Evolutionary conservation across 2,888 invertebrate species (phyloP).

Genomic region (Anthoptus insignis): DNA sequence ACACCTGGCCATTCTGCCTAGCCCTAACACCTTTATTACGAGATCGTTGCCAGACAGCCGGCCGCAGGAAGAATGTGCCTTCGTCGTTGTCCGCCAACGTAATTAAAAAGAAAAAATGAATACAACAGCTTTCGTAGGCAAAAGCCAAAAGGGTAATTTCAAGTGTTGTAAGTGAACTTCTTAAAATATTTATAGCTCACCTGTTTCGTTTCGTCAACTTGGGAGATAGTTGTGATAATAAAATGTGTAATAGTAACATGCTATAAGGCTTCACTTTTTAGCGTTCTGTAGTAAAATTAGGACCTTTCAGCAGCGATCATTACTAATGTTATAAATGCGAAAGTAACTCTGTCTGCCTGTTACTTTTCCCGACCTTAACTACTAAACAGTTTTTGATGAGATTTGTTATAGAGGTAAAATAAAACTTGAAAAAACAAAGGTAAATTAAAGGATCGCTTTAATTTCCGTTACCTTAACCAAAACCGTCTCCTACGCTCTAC

Average conservation of each 20-base stretch:
- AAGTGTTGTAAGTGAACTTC: slow-evolving; percentile 50
- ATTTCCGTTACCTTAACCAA: too few species aligned
- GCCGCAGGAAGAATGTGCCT: slow-evolving; percentile 59
- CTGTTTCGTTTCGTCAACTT: slow-evolving; percentile 44
- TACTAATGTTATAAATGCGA: too few species aligned
- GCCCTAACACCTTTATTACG: slow-evolving; percentile 60
- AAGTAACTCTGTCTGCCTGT: too few species aligned
- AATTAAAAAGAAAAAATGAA: slow-evolving; percentile 62
- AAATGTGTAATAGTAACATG: slow-evolving; percentile 20
- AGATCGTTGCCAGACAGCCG: slow-evolving; percentile 60
- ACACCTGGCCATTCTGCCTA: slow-evolving; percentile 79
- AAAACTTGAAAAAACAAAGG: too few species aligned
- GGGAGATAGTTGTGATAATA: slow-evolving; percentile 37
- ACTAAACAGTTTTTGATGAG: too few species aligned
- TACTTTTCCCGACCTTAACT: too few species aligned
- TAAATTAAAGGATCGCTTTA: too few species aligned
- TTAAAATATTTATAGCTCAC: slow-evolving; percentile 50
- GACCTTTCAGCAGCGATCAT: too few species aligned
- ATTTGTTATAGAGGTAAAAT: too few species aligned
- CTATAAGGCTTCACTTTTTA: slow-evolving; percentile 13
- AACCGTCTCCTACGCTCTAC: too few species aligned
- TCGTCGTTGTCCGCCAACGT: slow-evolving; percentile 49
- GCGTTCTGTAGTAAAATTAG: too few species aligned
- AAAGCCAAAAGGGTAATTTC: slow-evolving; percentile 57
- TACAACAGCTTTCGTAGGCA: slow-evolving; percentile 59